A percentile compares a stretch with the other conserved stretches of the same genome.
Evolutionary conservation across 1,140 invertebrate genomes (phyloP).

Genomic region (Bombus polaris): DNA sequence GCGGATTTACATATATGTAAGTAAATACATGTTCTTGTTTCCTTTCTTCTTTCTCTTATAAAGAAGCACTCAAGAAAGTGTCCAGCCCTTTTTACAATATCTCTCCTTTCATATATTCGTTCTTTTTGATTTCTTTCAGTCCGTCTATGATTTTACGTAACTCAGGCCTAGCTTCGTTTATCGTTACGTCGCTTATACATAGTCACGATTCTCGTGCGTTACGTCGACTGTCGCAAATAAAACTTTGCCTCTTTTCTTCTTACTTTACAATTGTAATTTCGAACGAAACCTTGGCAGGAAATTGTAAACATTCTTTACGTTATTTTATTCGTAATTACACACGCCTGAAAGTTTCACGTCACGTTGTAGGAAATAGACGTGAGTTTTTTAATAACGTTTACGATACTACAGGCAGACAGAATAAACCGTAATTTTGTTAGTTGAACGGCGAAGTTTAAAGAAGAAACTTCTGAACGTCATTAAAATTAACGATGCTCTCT

Average conservation of each 20-base stretch:
- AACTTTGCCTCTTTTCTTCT: not conserved
- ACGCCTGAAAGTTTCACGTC: not conserved
- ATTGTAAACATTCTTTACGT: not conserved
- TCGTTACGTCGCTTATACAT: constrained; percentile 57
- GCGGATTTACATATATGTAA: constrained; percentile 9
- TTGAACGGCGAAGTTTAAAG: not conserved
- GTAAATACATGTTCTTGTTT: not conserved
- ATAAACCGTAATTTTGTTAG: not conserved
- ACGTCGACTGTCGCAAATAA: not conserved
- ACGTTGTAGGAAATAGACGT: not conserved
- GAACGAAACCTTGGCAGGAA: not conserved
- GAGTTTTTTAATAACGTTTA: not conserved
- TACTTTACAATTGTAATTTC: not conserved
- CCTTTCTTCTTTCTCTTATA: not conserved
- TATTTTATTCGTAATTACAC: not conserved
- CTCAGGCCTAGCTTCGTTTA: constrained; percentile 71
- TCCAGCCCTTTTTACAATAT: constrained; percentile 1
- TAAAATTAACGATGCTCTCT: constrained; percentile 23
- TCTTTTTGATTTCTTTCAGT: not conserved
- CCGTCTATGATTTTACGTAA: constrained; percentile 41
- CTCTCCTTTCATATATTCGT: not conserved
- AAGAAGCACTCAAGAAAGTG: not conserved
- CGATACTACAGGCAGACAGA: not conserved
- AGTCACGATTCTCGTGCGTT: constrained; percentile 20
- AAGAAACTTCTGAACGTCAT: constrained; percentile 15